Percentiles rank a stretch among this genome's conserved stretches.
phyloP scores from a whole-genome alignment of 2,113 vertebrate species.

The Deroptyus accipitrinus region DNA sequence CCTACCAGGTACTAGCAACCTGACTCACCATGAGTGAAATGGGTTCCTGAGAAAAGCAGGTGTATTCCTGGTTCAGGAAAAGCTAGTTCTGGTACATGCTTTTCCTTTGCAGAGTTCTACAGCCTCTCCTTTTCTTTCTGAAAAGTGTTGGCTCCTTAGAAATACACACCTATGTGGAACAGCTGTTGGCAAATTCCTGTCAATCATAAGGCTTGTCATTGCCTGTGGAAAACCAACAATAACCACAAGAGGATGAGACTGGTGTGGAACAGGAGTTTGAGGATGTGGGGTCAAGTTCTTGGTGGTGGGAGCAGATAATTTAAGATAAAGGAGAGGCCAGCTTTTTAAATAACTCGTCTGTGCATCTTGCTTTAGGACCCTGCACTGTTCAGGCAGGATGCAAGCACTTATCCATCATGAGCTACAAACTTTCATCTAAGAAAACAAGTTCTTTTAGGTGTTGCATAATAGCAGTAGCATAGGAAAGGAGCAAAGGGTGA shows the following conservation, averaged over 20 bases:
- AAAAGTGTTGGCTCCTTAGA: background rate
- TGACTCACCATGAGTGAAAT: background rate
- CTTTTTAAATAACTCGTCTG: background rate
- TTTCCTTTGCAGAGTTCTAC: background rate
- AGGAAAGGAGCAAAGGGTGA: background rate
- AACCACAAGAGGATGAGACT: background rate
- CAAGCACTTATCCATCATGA: background rate
- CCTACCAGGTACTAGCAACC: background rate
- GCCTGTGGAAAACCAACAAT: background rate
- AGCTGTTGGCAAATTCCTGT: background rate
- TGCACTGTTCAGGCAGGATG: background rate
- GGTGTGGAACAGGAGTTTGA: background rate
- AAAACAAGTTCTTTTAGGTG: background rate
- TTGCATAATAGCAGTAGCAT: background rate
- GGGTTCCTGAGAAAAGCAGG: background rate
- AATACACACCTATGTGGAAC: fast-evolving
- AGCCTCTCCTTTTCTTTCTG: background rate
- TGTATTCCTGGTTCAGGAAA: background rate
- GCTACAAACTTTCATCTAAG: background rate
- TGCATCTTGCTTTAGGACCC: background rate
- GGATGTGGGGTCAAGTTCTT: background rate
- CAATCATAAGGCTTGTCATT: background rate
- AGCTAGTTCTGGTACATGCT: background rate
- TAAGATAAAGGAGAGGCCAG: background rate
- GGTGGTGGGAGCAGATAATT: background rate